Percentiles rank a stretch among this genome's conserved stretches.
Conservation (phyloP, 2,888 invertebrate species). For the Drosophila kuntzei region DNA sequence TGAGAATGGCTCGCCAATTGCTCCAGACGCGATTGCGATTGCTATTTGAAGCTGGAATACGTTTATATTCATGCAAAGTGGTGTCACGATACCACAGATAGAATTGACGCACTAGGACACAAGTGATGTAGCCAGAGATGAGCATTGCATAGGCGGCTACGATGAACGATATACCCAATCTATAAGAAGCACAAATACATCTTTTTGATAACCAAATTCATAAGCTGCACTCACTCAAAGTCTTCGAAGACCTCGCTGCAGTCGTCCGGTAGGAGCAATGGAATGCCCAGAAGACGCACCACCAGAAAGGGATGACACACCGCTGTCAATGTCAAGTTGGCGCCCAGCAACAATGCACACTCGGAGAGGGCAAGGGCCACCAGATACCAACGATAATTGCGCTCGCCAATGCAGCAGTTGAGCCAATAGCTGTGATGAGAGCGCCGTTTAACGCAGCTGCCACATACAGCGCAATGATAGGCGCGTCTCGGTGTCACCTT, state of each 20-base stretch:
- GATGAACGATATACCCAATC: conserved; percentile 87
- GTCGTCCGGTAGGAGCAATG: conserved; percentile 91
- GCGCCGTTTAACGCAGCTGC: conserved; percentile 91
- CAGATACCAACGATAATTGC: conserved; percentile 92
- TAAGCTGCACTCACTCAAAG: conserved; percentile 88
- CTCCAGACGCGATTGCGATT: conserved; percentile 75
- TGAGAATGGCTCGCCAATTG: conserved; percentile 80
- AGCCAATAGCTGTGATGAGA: conserved; percentile 94
- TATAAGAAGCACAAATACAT: conserved; percentile 81
- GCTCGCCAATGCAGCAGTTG: conserved; percentile 93
- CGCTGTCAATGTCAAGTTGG: conserved; percentile 93
- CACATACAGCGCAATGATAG: conserved; percentile 93
- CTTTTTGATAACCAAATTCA: not conserved
- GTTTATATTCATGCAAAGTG: conserved; percentile 86
- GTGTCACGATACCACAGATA: conserved; percentile 86
- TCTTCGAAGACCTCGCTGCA: conserved; percentile 94
- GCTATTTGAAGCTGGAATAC: conserved; percentile 45
- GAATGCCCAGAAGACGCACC: conserved; percentile 79
- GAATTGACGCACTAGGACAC: conserved; percentile 86
- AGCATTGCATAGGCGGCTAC: conserved; percentile 87
- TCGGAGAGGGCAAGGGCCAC: conserved; percentile 89
- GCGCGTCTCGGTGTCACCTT: conserved; percentile 89
- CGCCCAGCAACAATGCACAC: conserved; percentile 89
- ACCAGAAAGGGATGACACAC: conserved; percentile 90
- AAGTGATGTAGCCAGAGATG: conserved; percentile 86